These are phyloP conservation scores for Tragelaphus scriptus DNA, from an alignment of 2,113 vertebrate genomes.

Conservation along the genomic window DNA sequence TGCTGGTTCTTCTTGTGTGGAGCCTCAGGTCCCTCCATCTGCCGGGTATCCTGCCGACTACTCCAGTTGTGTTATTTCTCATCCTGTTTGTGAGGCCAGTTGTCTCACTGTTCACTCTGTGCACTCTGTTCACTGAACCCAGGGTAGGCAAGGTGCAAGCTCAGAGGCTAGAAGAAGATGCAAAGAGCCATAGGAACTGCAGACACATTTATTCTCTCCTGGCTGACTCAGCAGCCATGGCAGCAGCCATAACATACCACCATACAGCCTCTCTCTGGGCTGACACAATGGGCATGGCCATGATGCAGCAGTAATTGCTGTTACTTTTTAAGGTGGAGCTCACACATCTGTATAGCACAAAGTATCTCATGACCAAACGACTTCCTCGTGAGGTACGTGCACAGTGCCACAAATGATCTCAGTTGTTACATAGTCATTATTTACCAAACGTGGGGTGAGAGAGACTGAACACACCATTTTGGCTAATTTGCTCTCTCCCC, in stretches of 20 bases:
- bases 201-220: neutral
- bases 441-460: neutral
- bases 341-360: neutral
- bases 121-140: neutral
- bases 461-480: neutral
- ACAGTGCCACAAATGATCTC: neutral
- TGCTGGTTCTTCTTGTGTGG: neutral
- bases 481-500: neutral
- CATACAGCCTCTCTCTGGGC: neutral
- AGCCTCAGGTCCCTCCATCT: neutral
- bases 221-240: neutral
- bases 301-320: neutral
- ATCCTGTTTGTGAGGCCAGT: neutral
- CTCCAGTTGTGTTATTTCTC: neutral
- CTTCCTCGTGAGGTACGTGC: neutral
- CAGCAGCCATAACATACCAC: neutral
- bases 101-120: neutral
- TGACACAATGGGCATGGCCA: neutral
- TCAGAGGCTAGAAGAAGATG: neutral
- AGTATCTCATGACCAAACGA: neutral
- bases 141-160: neutral
- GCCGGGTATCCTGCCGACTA: rapidly evolving
- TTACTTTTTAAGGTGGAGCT: neutral
- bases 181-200: neutral
- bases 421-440: neutral